Percentiles rank a stretch among this genome's conserved stretches.
These are phyloP conservation scores for Campoplex nolae DNA, from an alignment of 2,888 invertebrate species.

Conservation along the genomic window DNA sequence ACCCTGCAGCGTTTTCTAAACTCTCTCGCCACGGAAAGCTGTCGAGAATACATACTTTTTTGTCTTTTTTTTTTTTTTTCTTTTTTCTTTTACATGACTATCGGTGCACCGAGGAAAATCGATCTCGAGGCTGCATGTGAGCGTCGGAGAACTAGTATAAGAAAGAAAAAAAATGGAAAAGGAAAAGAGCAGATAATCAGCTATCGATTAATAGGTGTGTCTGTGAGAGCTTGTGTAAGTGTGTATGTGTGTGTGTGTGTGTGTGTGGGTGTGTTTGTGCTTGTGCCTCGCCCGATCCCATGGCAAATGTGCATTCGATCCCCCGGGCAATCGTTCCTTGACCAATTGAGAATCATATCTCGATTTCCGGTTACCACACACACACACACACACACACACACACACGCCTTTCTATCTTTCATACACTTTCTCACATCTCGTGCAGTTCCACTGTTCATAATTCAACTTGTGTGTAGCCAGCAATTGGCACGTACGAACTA, in stretches of 20 bases:
- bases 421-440: conserved; percentile 1
- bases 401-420: neutral
- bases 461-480: neutral
- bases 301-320: conserved; percentile 43
- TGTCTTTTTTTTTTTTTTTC: conserved; percentile 11
- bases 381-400: neutral
- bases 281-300: conserved; percentile 39
- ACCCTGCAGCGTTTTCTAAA: conserved; percentile 68
- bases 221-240: neutral
- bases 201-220: conserved; percentile 64
- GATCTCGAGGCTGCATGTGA: conserved; percentile 57
- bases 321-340: conserved; percentile 62
- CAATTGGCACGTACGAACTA: neutral
- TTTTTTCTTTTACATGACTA: conserved; percentile 31
- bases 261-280: neutral
- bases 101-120: conserved; percentile 67
- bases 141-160: conserved; percentile 23
- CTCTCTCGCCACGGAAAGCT: conserved; percentile 58
- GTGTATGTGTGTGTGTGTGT: neutral
- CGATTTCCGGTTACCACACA: conserved; percentile 56
- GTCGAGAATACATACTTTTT: conserved; percentile 53
- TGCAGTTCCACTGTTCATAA: conserved; percentile 19
- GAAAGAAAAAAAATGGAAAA: neutral
- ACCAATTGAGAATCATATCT: conserved; percentile 60
- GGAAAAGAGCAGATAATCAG: conserved; percentile 59